phyloP scores from a whole-genome alignment of 2,113 vertebrate species.

The Mola mola region DNA sequence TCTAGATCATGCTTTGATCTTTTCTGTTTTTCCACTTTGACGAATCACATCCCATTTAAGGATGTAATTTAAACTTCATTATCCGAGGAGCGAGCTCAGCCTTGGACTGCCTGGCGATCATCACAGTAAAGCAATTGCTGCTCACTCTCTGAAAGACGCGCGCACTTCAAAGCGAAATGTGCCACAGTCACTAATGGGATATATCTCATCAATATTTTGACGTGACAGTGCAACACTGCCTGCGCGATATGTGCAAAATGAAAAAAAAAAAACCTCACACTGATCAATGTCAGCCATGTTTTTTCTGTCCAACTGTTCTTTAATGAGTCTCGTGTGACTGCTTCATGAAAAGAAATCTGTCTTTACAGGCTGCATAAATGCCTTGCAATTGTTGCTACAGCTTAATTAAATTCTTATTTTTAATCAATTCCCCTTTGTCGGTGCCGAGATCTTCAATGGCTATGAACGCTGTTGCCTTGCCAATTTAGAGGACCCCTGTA shows the following conservation, averaged over 20 bases:
- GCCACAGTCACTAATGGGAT: slow-evolving; percentile 63
- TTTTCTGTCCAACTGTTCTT: slow-evolving; percentile 59
- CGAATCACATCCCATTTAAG: slow-evolving; percentile 72
- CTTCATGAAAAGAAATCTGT: slow-evolving; percentile 59
- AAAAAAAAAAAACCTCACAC: slow-evolving; percentile 48
- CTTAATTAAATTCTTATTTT: slow-evolving; percentile 75
- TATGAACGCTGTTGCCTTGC: slow-evolving; percentile 57
- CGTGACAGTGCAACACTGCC: slow-evolving; percentile 43
- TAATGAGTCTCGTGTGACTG: slow-evolving; percentile 80
- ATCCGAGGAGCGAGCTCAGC: slow-evolving; percentile 63
- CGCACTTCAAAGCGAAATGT: slow-evolving; percentile 73
- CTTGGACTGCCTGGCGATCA: slow-evolving; percentile 64
- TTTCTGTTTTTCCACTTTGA: slow-evolving; percentile 58
- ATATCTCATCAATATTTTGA: slow-evolving; percentile 66
- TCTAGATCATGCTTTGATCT: slow-evolving; percentile 78
- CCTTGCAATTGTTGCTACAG: slow-evolving; percentile 62
- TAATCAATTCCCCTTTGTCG: slow-evolving; percentile 71
- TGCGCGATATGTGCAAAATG: slow-evolving; percentile 46
- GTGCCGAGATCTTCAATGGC: slow-evolving; percentile 50
- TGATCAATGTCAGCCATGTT: slow-evolving; percentile 72
- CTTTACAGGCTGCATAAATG: slow-evolving; percentile 49
- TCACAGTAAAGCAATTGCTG: slow-evolving; percentile 66
- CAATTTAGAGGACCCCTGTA: slow-evolving; percentile 61
- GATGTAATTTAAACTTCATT: slow-evolving; percentile 78
- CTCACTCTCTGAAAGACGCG: slow-evolving; percentile 57